phyloP scores from a whole-genome alignment of 2,113 vertebrate species.

The Elaphurus davidianus region DNA sequence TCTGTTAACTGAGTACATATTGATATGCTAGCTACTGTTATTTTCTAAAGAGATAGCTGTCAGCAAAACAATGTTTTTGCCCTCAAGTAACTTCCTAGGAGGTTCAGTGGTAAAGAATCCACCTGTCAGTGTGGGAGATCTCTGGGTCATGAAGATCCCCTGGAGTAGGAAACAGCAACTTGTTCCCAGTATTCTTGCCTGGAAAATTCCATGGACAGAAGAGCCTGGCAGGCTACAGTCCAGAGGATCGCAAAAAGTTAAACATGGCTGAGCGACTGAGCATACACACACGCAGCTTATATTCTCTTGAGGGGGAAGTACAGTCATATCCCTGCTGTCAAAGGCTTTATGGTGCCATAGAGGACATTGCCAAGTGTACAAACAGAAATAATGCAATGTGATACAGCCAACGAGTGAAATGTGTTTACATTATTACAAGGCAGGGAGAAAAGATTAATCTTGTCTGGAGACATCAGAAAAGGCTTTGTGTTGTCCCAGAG shows the following conservation, averaged over 20 bases:
- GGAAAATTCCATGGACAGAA: not conserved
- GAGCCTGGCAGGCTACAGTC: not conserved
- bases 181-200: not conserved
- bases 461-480: not conserved
- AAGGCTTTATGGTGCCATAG: not conserved
- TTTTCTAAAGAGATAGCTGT: not conserved
- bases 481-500: not conserved
- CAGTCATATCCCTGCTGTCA: not conserved
- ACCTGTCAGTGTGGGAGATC: not conserved
- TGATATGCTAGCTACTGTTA: not conserved
- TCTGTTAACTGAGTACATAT: not conserved
- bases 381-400: not conserved
- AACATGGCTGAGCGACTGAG: not conserved
- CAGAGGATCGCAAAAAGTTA: not conserved
- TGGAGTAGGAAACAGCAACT: not conserved
- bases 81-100: not conserved
- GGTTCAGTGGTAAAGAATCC: not conserved
- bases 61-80: not conserved
- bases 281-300: not conserved
- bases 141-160: not conserved
- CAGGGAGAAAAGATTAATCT: not conserved
- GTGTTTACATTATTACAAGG: not conserved
- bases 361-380: not conserved
- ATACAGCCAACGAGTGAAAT: not conserved
- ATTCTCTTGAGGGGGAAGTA: not conserved